Evolutionary conservation across 1,140 invertebrate genomes (phyloP).

Genomic region (Nymphalis io): DNA sequence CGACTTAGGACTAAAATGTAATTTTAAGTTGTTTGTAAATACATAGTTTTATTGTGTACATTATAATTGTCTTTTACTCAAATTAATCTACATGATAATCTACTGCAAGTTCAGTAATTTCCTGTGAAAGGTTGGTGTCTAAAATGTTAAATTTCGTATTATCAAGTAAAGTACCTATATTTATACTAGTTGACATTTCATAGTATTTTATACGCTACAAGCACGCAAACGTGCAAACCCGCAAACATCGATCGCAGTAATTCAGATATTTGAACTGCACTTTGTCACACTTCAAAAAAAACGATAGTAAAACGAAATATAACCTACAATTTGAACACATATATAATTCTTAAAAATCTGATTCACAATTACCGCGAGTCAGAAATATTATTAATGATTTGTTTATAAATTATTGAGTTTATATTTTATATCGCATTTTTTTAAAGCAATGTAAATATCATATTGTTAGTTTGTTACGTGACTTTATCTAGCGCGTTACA

Average conservation of each 20-base stretch:
- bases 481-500: background rate
- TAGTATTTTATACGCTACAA: constrained; percentile 30
- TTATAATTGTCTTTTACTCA: too few relatives aligned
- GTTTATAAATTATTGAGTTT: background rate
- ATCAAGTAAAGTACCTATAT: background rate
- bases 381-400: background rate
- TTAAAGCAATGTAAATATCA: background rate
- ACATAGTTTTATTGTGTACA: too few relatives aligned
- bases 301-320: background rate
- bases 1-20: too few relatives aligned
- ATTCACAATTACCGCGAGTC: background rate
- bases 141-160: too few relatives aligned
- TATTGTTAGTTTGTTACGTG: background rate
- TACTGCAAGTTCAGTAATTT: too few relatives aligned
- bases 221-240: constrained; percentile 33
- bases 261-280: background rate
- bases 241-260: constrained; percentile 26
- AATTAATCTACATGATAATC: too few relatives aligned
- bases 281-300: background rate
- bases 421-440: background rate
- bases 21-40: too few relatives aligned
- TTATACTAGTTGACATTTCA: constrained; percentile 24
- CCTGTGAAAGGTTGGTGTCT: too few relatives aligned
- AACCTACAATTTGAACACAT: background rate
- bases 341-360: background rate